phyloP scores from a whole-genome alignment of 1,140 invertebrate genomes.

The Bombus confusus region DNA sequence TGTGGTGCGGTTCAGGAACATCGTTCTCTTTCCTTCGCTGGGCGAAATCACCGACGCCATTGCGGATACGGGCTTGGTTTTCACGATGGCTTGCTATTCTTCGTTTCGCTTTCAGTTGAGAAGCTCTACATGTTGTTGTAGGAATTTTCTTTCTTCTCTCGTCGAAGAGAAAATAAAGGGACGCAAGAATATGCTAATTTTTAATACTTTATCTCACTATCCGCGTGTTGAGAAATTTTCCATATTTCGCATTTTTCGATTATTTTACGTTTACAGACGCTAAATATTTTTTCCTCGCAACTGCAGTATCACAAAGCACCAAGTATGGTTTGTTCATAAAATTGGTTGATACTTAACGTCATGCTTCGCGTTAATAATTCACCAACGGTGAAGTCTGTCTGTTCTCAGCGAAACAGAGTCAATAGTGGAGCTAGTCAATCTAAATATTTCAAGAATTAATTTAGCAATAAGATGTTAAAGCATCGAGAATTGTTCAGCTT shows the following conservation, averaged over 20 bases:
- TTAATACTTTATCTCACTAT: too few species aligned
- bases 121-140: not conserved
- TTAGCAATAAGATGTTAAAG: not conserved
- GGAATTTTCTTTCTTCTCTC: not conserved
- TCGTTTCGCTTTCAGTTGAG: not conserved
- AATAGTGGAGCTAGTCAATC: not conserved
- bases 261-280: too few species aligned
- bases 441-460: not conserved
- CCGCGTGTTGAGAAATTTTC: too few species aligned
- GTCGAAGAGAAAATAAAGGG: too few species aligned
- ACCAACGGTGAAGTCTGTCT: not conserved
- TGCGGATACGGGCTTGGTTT: not conserved
- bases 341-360: not conserved
- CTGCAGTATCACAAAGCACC: not conserved
- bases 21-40: not conserved
- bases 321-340: constrained; percentile 14
- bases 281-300: not conserved
- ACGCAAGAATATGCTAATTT: not conserved
- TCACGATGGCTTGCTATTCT: not conserved
- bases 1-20: not conserved
- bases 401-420: not conserved
- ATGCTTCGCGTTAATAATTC: not conserved
- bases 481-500: not conserved
- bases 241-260: too few species aligned
- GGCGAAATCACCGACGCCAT: not conserved